A percentile compares a stretch with the other conserved stretches of the same genome.
These are phyloP conservation scores for Tortricodes alternella DNA, from an alignment of 2,888 invertebrate genomes.

Conservation along the genomic window DNA sequence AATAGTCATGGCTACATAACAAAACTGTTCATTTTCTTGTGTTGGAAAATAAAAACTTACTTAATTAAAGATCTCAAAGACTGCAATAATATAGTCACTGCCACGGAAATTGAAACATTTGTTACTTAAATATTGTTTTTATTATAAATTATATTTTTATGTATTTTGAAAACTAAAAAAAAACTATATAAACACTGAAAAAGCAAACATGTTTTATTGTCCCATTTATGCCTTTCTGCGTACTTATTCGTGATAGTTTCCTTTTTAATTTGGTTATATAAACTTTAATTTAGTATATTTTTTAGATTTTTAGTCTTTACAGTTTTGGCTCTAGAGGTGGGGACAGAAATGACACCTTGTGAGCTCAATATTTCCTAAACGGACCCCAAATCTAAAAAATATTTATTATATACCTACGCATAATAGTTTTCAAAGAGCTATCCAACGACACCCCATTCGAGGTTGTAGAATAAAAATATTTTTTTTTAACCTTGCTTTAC, in stretches of 20 bases:
- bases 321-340: too few species aligned
- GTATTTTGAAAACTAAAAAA: conserved; percentile 66
- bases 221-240: conserved; percentile 11
- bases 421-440: too few species aligned
- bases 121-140: conserved; percentile 70
- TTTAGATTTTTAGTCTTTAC: too few species aligned
- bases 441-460: too few species aligned
- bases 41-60: conserved; percentile 34
- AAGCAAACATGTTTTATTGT: conserved; percentile 11
- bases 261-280: too few species aligned
- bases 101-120: conserved; percentile 61
- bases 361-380: too few species aligned
- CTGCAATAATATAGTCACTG: conserved; percentile 80
- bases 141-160: conserved; percentile 71
- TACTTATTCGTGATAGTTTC: not conserved
- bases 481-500: too few species aligned
- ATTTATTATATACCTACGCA: too few species aligned
- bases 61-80: conserved; percentile 67
- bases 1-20: conserved; percentile 38
- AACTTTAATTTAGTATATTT: too few species aligned
- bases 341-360: too few species aligned
- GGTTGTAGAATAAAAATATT: too few species aligned
- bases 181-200: conserved; percentile 44
- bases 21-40: conserved; percentile 24
- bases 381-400: too few species aligned